Base-by-base conservation (phyloP, 2,888 invertebrate genomes). In the Hydrotaea cyrtoneurina region DNA sequence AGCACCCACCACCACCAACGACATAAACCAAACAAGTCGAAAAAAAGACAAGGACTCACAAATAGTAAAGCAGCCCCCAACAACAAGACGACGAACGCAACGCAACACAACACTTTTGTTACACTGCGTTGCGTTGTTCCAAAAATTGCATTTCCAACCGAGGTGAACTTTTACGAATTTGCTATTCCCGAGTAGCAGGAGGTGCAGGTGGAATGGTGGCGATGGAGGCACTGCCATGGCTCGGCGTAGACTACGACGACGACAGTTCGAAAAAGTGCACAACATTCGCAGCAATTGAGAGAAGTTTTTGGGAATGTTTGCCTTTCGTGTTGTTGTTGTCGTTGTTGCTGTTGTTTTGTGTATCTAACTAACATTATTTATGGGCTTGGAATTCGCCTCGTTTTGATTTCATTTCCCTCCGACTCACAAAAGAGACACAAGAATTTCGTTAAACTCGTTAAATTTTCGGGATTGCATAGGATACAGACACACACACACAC, bases 141-240 rank as follows among this genome's bases (percentile, higher is more conserved):
- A n/a, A 59, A 66, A 73, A 80, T 74, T 83, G 80, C 77, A 80
- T 78, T 83, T 78, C 50, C 57, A 62, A 77, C 57, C 72, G 76
- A 73, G 50, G 50, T 77, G 43, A 80, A 83, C 76, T 83, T 83
- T 50, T 15, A 7, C 31, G n/a, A 50, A 50, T 50, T 50, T 50
- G 13, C 2, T 50, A 50, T 50, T 8, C 50, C 15, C 50, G 50
- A 50, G 2, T 53, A 71, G 59, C 21, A 46, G 23, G 59, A 62
- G 19, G 39, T 17, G 59, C 46, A 39, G 31, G 7, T 8, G 36
- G 3, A n/a, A n/a, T 36, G 3, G 66, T 15, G 64, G 39, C 19
- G 15, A 78, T 17, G 23, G 59, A 2, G 13, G 13, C 50, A 8
- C 13, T 15, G 50, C 50, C 50, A 50, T 50, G 8, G 3, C 50